Evolutionary conservation across 2,797 vertebrate species (phyloP).

Genomic region (Nannoperca obscura): DNA sequence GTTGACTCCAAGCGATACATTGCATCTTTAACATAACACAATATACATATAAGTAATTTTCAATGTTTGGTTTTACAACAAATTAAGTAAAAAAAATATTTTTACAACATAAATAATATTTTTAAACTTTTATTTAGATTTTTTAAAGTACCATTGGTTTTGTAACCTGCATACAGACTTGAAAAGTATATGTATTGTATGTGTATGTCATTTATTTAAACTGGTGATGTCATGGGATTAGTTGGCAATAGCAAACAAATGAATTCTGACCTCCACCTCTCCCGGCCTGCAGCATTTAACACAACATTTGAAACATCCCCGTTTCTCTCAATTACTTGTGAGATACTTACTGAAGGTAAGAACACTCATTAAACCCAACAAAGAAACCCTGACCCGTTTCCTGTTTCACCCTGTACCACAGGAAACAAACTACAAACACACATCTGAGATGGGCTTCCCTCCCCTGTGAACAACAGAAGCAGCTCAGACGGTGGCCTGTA

Average conservation of each 20-base stretch:
- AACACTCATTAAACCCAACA: background rate
- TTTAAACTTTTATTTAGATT: background rate
- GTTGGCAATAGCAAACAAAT: background rate
- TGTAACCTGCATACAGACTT: background rate
- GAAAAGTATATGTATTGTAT: background rate
- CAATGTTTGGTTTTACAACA: no score
- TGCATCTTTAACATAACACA: background rate
- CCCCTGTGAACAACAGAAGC: background rate
- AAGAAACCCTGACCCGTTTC: background rate
- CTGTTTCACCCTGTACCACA: background rate
- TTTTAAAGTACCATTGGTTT: background rate
- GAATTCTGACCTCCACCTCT: background rate
- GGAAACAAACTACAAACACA: background rate
- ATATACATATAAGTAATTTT: no score
- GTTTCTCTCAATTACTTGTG: background rate
- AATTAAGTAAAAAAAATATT: background rate
- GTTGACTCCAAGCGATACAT: background rate
- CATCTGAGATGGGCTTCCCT: background rate
- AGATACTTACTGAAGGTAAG: background rate
- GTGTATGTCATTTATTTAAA: background rate
- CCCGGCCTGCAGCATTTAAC: background rate
- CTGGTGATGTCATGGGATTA: background rate
- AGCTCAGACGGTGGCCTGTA: background rate
- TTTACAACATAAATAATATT: background rate
- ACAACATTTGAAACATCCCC: background rate